Base-by-base conservation (phyloP, 2,797 vertebrate genomes). In the Protonibea diacanthus region DNA sequence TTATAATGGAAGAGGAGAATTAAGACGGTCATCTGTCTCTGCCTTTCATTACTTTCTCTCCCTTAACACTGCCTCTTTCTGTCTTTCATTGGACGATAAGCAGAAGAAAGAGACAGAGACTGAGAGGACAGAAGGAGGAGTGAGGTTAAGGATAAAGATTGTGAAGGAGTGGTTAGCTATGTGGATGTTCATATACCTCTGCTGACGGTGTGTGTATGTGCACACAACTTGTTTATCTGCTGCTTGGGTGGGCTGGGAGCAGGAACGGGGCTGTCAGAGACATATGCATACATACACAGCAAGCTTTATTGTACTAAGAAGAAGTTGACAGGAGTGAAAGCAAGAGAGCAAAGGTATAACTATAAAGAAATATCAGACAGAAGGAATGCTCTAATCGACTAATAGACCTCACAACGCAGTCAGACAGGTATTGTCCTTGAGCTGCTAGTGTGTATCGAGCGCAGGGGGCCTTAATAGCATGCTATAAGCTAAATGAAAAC, bases 201-300 rank as follows among this genome's bases (percentile, higher is more conserved):
- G 14, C 57, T 72, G 74, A 63, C 47, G 72, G 58, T 42, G 72
- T 66, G 64, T 74, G 52, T 57, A 4, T 45, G 57, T 49, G 62
- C 12, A 27, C 63, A 71, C 18, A 47, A 51, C 48, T 74, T 86
- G 84, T 84, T 83, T 82, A 67, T 72, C 48, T 25, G 74, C 78
- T 33, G 72, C 78, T 52, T 90, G 83, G 86, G 81, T 90, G 88
- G 85, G 80, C 84, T 58, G 21, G 9, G 70, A 80, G 71, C 51
- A 61, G 74, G 58, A 85, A 59, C 51, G 27, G 68, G 49, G 63
- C 70, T 78, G 78, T 82, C 72, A 81, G 65, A 86, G 69, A 71
- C 53, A 23, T 49, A 71, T 85, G 45, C 62, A 64, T 57, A 55
- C 45, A 44, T 61, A 65, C 52, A 60, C 25, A 69, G 15, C 66